Base-by-base conservation (phyloP, 1,140 invertebrate species). In the Drosophila tristis region DNA sequence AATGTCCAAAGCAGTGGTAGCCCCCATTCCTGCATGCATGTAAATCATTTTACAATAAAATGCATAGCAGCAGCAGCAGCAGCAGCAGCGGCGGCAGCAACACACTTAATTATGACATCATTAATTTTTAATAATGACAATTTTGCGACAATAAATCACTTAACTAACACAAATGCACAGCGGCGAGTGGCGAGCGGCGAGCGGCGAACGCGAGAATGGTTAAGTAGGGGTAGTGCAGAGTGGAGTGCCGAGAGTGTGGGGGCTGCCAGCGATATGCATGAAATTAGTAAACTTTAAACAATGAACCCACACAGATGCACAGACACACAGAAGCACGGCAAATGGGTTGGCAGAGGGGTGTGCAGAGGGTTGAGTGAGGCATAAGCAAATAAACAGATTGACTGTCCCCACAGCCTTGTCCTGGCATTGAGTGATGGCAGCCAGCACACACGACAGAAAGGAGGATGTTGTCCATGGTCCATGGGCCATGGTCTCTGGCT, bases 91-190 rank as follows among this genome's bases (percentile, higher is more conserved):
- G 31, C 44, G 13, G 23, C 49, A 39, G 57, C 63, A 71, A 20
- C 39, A 47, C 79, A 87, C 84, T 87, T 90, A 90, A 87, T 90
- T 90, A 87, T 87, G 84, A 81, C 80, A 85, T 90, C 80, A 90
- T 90, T 85, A 90, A 81, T 85, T 90, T 82, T 80, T 85, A 84
- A 87, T 90, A 85, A 85, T 90, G 84, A 85, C 80, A 90, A 90
- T 85, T 90, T 81, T 85, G 74, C 73, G 72, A 90, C 82, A 90
- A 90, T 90, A 90, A 90, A 90, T 90, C 81, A 90, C 72, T 81
- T 89, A 80, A 85, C 77, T 78, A 84, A 82, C 70, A 84, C 84
- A 74, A 73, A 51, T 74, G 81, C 62, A 35, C 49, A 25, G 42
- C 39, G 35, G 11, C 15, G 11, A 42, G 15, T 25, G 42, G 31